phyloP scores from a whole-genome alignment of 2,113 vertebrate species.

The Eidolon helvum region DNA sequence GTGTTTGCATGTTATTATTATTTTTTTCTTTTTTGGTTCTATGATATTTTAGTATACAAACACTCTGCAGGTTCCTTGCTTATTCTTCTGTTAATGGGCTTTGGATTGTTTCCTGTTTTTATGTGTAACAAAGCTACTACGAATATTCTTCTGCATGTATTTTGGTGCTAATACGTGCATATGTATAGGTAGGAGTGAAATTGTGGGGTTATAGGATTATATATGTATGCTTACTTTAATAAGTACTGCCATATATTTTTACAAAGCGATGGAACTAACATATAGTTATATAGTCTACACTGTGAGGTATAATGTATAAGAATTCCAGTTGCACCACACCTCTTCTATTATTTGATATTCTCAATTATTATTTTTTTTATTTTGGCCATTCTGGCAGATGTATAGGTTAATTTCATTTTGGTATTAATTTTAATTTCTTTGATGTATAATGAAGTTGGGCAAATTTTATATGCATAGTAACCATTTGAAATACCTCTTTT shows the following conservation, averaged over 20 bases:
- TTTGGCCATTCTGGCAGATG: neutral
- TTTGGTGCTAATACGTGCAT: neutral
- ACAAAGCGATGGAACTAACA: neutral
- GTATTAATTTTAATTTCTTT: slow-evolving; percentile 30
- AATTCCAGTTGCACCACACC: neutral
- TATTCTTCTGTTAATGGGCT: neutral
- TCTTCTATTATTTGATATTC: neutral
- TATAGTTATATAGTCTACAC: neutral
- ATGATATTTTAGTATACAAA: neutral
- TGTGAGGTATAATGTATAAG: neutral
- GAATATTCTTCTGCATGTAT: neutral
- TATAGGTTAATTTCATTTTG: neutral
- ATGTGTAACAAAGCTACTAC: neutral
- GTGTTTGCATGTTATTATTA: neutral
- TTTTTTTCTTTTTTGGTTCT: neutral
- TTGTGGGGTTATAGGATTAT: neutral
- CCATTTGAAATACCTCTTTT: neutral
- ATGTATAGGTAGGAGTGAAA: neutral
- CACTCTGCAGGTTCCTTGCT: neutral
- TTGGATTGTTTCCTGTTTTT: neutral
- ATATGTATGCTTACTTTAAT: neutral
- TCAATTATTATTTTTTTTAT: neutral
- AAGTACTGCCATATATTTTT: neutral
- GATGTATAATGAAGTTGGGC: neutral
- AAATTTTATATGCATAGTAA: slow-evolving; percentile 11